These are phyloP conservation scores for Alauda arvensis DNA, from an alignment of 2,797 vertebrate species.

Conservation along the genomic window DNA sequence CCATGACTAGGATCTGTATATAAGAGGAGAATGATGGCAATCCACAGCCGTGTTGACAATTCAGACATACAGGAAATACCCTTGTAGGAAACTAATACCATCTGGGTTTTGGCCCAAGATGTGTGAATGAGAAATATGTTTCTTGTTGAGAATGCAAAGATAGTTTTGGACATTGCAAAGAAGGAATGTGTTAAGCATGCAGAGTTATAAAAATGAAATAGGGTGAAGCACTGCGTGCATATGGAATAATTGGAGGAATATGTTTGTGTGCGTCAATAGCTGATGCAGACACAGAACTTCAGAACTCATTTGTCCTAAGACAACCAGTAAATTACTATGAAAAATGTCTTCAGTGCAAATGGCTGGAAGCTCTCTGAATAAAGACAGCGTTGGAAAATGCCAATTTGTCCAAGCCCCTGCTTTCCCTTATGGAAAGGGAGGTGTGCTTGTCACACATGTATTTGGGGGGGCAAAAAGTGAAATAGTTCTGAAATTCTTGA, in stretches of 20 bases:
- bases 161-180: slow-evolving; percentile 54
- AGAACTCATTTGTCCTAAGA: slow-evolving; percentile 26
- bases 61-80: slow-evolving; percentile 49
- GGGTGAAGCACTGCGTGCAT: slow-evolving; percentile 41
- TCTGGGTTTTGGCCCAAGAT: slow-evolving; percentile 62
- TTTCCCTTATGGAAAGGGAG: neutral
- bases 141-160: slow-evolving; percentile 59
- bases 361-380: slow-evolving; percentile 5
- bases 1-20: slow-evolving; percentile 60
- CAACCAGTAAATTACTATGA: slow-evolving; percentile 4
- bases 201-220: slow-evolving; percentile 57
- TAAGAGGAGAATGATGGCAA: slow-evolving; percentile 58
- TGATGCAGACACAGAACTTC: slow-evolving; percentile 8
- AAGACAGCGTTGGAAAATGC: slow-evolving; percentile 1
- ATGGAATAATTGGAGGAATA: slow-evolving; percentile 51
- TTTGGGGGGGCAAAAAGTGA: neutral
- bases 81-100: slow-evolving; percentile 58
- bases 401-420: neutral
- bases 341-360: neutral
- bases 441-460: neutral
- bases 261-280: slow-evolving; percentile 43
- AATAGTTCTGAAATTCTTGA: neutral
- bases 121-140: slow-evolving; percentile 64
- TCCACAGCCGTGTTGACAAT: slow-evolving; percentile 51
- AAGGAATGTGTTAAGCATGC: slow-evolving; percentile 43